A percentile compares a stretch with the other conserved stretches of the same genome.
These are phyloP conservation scores for Cheilosia pagana DNA, from an alignment of 2,888 invertebrate genomes.

Conservation along the genomic window DNA sequence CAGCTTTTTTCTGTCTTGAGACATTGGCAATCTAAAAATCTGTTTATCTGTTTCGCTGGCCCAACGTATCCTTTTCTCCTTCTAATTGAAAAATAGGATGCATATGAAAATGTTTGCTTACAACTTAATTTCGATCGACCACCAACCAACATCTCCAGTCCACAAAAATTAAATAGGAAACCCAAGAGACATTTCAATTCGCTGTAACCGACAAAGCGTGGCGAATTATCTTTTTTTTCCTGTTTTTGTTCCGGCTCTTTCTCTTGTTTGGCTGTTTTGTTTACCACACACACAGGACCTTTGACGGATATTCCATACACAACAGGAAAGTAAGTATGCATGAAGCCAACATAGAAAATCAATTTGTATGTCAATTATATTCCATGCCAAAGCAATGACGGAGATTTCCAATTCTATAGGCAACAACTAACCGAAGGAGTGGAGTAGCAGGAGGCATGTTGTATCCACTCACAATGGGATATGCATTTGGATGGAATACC, in stretches of 20 bases:
- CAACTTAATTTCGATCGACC: neutral
- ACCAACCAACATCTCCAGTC: neutral
- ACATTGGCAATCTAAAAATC: too few species aligned
- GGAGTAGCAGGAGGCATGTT: slow-evolving; percentile 18
- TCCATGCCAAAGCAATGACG: slow-evolving; percentile 68
- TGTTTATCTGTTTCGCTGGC: slow-evolving; percentile 34
- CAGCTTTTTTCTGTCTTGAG: too few species aligned
- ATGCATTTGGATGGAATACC: slow-evolving; percentile 56
- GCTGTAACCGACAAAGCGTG: slow-evolving; percentile 69
- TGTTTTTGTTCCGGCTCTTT: slow-evolving; percentile 56
- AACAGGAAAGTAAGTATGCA: slow-evolving; percentile 56
- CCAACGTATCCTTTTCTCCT: neutral
- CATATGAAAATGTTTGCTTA: neutral
- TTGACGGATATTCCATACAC: slow-evolving; percentile 21
- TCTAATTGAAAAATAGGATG: neutral
- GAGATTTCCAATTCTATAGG: slow-evolving; percentile 65
- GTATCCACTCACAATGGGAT: slow-evolving; percentile 47
- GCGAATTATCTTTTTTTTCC: slow-evolving; percentile 68
- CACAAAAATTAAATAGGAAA: too few species aligned
- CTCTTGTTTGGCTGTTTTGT: slow-evolving; percentile 45
- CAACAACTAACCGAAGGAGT: slow-evolving; percentile 11
- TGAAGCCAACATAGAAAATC: slow-evolving; percentile 73
- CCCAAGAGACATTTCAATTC: slow-evolving; percentile 71
- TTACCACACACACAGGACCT: slow-evolving; percentile 56
- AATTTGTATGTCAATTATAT: slow-evolving; percentile 75